Evolutionary conservation across 2,797 vertebrate genomes (phyloP).

Genomic region (Macrochelys suwanniensis): DNA sequence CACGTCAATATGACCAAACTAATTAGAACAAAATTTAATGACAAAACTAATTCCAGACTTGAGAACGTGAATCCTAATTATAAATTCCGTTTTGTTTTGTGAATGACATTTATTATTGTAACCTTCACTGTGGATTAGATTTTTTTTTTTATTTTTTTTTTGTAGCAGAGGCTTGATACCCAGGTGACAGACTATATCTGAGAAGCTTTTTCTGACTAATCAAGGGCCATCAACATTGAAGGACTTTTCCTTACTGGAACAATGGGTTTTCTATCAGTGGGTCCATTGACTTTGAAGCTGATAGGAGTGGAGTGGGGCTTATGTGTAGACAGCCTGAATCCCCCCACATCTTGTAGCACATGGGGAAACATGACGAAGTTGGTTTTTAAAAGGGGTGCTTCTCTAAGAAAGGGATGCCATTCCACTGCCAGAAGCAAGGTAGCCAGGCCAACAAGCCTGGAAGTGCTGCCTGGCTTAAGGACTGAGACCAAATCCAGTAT

Average conservation of each 20-base stretch:
- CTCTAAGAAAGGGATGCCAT: not conserved
- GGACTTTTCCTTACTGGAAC: not conserved
- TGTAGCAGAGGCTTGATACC: not conserved
- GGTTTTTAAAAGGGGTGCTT: not conserved
- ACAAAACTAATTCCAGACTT: not conserved
- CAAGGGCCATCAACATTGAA: not conserved
- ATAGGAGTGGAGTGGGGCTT: not conserved
- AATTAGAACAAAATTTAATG: not conserved
- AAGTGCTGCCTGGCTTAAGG: not conserved
- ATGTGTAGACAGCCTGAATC: not conserved
- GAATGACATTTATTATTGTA: not conserved
- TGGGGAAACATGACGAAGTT: not conserved
- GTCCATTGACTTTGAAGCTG: not conserved
- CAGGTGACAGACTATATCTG: not conserved
- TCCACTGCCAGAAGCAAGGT: not conserved
- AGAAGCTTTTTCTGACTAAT: not conserved
- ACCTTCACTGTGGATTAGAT: not conserved
- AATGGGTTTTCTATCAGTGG: not conserved
- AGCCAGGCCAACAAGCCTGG: not conserved
- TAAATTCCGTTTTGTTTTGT: not conserved
- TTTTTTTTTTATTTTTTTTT: not conserved
- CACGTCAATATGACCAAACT: not conserved
- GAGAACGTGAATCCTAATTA: not conserved
- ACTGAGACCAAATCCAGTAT: constrained; percentile 34
- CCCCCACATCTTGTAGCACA: not conserved